Percentiles rank a stretch among this genome's conserved stretches.
These are phyloP conservation scores for Haliclystus octoradiatus DNA, from an alignment of 30 jellyfish, hydroid and myxozoan genomes.

Conservation along the genomic window DNA sequence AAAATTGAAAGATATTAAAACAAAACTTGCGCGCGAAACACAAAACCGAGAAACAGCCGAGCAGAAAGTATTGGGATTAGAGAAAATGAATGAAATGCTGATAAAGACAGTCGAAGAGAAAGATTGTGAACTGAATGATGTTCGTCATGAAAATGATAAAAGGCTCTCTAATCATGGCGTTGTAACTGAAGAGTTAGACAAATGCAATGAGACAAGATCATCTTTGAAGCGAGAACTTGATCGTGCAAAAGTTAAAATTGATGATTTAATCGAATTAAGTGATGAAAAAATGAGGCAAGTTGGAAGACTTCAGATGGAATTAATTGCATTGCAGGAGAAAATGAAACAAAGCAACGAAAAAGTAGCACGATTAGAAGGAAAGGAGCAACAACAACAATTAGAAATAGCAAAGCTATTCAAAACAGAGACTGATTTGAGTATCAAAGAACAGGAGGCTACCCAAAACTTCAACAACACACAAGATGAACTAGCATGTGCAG, in stretches of 20 bases:
- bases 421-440: neutral
- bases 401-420: neutral
- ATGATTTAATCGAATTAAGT: neutral
- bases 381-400: neutral
- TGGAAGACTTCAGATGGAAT: neutral
- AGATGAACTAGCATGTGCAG: neutral
- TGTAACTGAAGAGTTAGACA: neutral
- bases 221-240: neutral
- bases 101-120: neutral
- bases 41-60: neutral
- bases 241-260: neutral
- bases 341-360: neutral
- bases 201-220: neutral
- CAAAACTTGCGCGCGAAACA: neutral
- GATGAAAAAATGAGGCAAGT: neutral
- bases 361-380: neutral
- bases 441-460: neutral
- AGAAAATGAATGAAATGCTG: neutral
- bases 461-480: neutral
- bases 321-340: neutral
- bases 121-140: neutral
- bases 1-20: neutral
- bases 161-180: neutral
- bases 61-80: neutral
- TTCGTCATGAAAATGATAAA: neutral